Base-by-base conservation (phyloP, 2,888 invertebrate genomes). In the Lasioglossum lativentre region DNA sequence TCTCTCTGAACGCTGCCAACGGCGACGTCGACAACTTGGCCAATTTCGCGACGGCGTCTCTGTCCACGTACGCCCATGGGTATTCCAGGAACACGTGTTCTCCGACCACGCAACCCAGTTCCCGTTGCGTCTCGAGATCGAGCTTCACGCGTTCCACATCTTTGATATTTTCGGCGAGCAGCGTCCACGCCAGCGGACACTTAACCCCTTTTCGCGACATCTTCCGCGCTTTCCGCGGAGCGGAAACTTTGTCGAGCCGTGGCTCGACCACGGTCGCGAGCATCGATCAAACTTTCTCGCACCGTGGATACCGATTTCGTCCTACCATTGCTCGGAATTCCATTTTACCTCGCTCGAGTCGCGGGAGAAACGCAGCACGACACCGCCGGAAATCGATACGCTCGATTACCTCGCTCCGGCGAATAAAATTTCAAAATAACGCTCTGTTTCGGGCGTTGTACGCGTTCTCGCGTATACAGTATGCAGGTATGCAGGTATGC, bases 51-150 rank as follows among this genome's bases (percentile, higher is more conserved):
- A 93, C 87, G 4, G 59, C 74, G 23, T 91, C 86, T 16, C 91
- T 87, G 0, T 89, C 78, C 4, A 94, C 93, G 66, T 89, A 95
- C 12, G 94, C 93, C 92, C 94, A 95, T 38, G 95, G 95, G 86
- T 93, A 94, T 90, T 95, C 95, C 76, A 94, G 91, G 83, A 93
- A 94, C 70, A 95, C 94, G 74, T 92, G 78, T 78, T 92, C 91
- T 75, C 93, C 93, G 63, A 94, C 86, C n/a, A 85, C 75, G 75
- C 95, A 95, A 66, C 92, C 90, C 63, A 95, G 87, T 70, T 87
- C 87, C 23, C 82, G 87, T 78, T 95, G 94, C 47, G 85, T 83
- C 59, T 91, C 86, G 38, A 83, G 80, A 42, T 91, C 85, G 66
- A 95, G 87, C 47, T 87, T 90, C 34, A 94, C 80, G 14, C 83